A percentile compares a stretch with the other conserved stretches of the same genome.
Conservation (phyloP, 2,113 vertebrate species). For the Chelonoidis abingdonii region DNA sequence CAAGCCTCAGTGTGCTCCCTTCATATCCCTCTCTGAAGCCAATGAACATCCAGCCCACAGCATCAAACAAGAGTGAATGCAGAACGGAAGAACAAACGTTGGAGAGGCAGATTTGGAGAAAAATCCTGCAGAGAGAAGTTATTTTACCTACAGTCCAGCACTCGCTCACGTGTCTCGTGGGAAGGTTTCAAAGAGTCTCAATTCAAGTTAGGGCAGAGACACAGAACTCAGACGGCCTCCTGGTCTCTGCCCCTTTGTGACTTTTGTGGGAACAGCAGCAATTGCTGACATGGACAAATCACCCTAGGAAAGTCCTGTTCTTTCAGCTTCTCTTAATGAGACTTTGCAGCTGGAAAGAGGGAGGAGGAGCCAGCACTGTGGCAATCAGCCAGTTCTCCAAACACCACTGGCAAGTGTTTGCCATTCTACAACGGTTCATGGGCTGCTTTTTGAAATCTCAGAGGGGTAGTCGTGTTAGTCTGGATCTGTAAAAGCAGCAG, state of each 20-base stretch:
- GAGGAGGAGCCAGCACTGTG: background rate
- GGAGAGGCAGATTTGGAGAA: conserved; percentile 30
- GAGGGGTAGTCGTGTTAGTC: no score
- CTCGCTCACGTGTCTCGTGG: fast-evolving
- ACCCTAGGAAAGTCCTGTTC: conserved; percentile 4
- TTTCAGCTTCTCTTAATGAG: conserved; percentile 58
- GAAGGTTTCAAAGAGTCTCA: background rate
- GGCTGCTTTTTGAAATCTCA: background rate
- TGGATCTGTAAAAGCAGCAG: no score
- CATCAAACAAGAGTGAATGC: conserved; percentile 4
- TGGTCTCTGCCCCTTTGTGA: conserved; percentile 36
- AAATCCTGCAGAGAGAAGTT: conserved; percentile 19
- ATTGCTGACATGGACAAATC: background rate
- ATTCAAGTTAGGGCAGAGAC: conserved; percentile 15
- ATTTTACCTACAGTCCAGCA: background rate
- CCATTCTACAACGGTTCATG: background rate
- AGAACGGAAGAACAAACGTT: conserved; percentile 19
- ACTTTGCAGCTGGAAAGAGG: conserved; percentile 60
- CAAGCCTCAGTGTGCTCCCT: background rate
- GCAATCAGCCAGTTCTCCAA: conserved; percentile 30
- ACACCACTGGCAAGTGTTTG: conserved; percentile 12
- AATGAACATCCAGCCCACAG: conserved; percentile 44
- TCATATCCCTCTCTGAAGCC: conserved; percentile 39
- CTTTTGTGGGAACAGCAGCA: conserved; percentile 54
- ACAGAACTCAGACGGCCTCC: conserved; percentile 37